These are phyloP conservation scores for Distichodus sexfasciatus DNA, from an alignment of 2,797 vertebrate genomes.

Conservation along the genomic window DNA sequence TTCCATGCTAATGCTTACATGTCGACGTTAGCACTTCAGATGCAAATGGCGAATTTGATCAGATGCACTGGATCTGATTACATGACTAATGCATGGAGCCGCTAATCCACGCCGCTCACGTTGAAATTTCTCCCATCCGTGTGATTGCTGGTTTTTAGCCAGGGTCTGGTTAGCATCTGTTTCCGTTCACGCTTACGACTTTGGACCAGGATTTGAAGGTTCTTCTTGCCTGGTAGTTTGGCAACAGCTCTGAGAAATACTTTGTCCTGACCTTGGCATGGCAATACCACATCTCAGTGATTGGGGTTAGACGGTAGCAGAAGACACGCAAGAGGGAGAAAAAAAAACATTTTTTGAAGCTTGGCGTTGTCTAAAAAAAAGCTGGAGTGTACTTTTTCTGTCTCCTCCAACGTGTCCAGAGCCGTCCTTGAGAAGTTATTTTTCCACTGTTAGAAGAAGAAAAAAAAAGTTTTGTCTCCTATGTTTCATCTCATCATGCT, in stretches of 20 bases:
- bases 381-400: too few relatives aligned
- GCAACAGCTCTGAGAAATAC: slow-evolving; percentile 16
- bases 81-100: background rate
- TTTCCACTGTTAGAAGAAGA: slow-evolving; percentile 10
- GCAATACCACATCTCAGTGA: slow-evolving; percentile 1
- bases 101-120: slow-evolving; percentile 11
- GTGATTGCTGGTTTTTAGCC: background rate
- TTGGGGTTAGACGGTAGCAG: slow-evolving; percentile 9
- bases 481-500: slow-evolving; percentile 13
- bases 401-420: slow-evolving; percentile 21
- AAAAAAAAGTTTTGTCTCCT: background rate
- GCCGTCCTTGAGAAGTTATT: slow-evolving; percentile 32
- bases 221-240: slow-evolving; percentile 2
- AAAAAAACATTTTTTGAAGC: slow-evolving; percentile 8
- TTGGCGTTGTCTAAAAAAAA: background rate
- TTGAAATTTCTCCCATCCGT: background rate
- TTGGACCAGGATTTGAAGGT: slow-evolving; percentile 15
- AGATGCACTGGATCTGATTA: background rate
- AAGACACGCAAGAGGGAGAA: background rate
- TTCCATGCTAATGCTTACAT: background rate
- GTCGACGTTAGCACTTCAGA: background rate
- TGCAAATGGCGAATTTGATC: background rate
- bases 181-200: slow-evolving; percentile 21
- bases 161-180: background rate
- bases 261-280: slow-evolving; percentile 31